A percentile compares a stretch with the other conserved stretches of the same genome.
Conservation (phyloP, 2,113 vertebrate genomes). For the Notarius quadriscutis region DNA sequence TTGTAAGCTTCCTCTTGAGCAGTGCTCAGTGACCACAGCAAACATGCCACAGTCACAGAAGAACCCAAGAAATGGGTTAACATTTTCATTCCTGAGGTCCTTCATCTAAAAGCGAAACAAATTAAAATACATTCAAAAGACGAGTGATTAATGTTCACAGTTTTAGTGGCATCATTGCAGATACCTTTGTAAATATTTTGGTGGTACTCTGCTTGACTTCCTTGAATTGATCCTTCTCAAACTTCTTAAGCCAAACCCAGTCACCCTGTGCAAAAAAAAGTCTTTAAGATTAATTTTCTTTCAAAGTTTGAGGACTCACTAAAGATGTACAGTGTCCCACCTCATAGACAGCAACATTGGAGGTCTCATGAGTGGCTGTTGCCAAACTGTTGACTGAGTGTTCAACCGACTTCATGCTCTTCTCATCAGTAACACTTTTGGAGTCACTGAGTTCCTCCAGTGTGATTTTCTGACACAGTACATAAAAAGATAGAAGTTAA, state of each 20-base stretch:
- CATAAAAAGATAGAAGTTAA: slow-evolving; percentile 13
- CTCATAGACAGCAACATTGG: slow-evolving; percentile 83
- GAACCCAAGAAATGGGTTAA: slow-evolving; percentile 89
- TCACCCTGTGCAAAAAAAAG: slow-evolving; percentile 76
- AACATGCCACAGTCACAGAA: slow-evolving; percentile 82
- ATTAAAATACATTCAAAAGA: slow-evolving; percentile 12
- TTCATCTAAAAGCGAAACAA: slow-evolving; percentile 78
- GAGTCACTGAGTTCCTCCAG: slow-evolving; percentile 79
- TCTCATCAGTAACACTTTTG: slow-evolving; percentile 69
- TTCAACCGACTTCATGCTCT: slow-evolving; percentile 70
- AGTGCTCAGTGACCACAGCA: slow-evolving; percentile 87
- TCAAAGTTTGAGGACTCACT: background rate
- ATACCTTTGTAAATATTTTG: slow-evolving; percentile 84
- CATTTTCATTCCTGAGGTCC: slow-evolving; percentile 86
- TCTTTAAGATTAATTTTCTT: background rate
- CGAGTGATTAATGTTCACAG: background rate
- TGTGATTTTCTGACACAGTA: slow-evolving; percentile 74
- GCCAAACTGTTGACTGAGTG: slow-evolving; percentile 77
- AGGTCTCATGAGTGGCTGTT: slow-evolving; percentile 72
- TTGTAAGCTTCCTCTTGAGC: slow-evolving; percentile 86
- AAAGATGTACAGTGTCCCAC: slow-evolving; percentile 55
- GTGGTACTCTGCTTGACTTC: slow-evolving; percentile 79
- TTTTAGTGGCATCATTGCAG: background rate
- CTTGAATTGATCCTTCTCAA: slow-evolving; percentile 68
- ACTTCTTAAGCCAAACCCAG: slow-evolving; percentile 90